Evolutionary conservation across 2,113 vertebrate species (phyloP).

Genomic region (Cariama cristata): DNA sequence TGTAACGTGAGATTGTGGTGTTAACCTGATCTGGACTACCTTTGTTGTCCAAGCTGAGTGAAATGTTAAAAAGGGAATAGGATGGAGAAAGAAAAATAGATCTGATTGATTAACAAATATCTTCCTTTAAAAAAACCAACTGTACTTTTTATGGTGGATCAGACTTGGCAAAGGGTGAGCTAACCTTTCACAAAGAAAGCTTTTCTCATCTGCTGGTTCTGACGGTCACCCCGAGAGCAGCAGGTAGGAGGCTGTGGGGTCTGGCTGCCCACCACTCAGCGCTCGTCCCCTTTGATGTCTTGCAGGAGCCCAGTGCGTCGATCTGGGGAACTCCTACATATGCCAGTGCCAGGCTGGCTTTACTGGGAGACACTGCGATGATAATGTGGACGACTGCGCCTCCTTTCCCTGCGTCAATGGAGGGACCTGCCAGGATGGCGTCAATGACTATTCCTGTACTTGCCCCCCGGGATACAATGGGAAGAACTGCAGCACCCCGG

Average conservation of each 20-base stretch:
- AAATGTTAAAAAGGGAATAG: background rate
- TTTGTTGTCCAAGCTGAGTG: background rate
- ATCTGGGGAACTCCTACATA: slow-evolving; percentile 91
- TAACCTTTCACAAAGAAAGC: background rate
- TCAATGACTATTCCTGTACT: slow-evolving; percentile 88
- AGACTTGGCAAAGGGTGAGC: background rate
- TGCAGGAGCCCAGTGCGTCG: slow-evolving; percentile 90
- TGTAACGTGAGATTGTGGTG: background rate
- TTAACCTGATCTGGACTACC: background rate
- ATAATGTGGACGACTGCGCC: slow-evolving; percentile 86
- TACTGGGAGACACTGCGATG: slow-evolving; percentile 88
- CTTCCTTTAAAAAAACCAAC: background rate
- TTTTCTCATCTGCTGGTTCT: background rate
- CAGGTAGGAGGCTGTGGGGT: background rate
- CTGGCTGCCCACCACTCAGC: background rate
- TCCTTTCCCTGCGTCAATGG: slow-evolving; percentile 90
- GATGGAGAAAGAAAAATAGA: background rate
- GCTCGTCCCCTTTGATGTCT: background rate
- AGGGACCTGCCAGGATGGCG: slow-evolving; percentile 91
- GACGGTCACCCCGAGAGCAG: background rate
- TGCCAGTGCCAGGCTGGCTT: slow-evolving; percentile 94
- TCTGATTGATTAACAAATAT: background rate
- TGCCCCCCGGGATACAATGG: slow-evolving; percentile 94
- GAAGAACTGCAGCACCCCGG: slow-evolving; percentile 90
- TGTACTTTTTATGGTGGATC: background rate